These are phyloP conservation scores for Sylvia atricapilla DNA, from an alignment of 2,113 vertebrate species.

Conservation along the genomic window DNA sequence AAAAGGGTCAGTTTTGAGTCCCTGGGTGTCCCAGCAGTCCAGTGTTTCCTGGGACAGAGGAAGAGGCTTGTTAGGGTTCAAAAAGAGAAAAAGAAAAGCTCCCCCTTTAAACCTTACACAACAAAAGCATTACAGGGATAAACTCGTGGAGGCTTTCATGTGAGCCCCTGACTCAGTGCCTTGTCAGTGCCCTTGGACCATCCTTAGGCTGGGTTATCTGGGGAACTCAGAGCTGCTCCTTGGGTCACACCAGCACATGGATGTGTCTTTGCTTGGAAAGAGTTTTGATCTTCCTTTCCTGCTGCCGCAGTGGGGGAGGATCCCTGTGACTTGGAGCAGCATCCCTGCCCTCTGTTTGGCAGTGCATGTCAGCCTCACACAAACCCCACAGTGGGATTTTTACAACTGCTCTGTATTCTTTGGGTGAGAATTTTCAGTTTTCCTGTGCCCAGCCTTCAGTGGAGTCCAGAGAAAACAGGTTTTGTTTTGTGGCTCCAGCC, in stretches of 20 bases:
- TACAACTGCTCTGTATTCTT: not conserved
- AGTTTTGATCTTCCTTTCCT: not conserved
- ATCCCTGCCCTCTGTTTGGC: not conserved
- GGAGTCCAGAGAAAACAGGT: not conserved
- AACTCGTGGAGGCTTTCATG: not conserved
- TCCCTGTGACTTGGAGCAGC: not conserved
- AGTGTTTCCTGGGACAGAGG: not conserved
- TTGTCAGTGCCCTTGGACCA: not conserved
- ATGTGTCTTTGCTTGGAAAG: not conserved
- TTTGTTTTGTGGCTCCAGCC: not conserved
- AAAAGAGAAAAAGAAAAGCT: not conserved
- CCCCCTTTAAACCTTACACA: not conserved
- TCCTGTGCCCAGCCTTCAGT: not conserved
- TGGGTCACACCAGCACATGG: not conserved
- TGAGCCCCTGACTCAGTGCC: not conserved
- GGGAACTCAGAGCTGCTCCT: not conserved
- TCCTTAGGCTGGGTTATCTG: accelerated
- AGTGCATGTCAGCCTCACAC: not conserved
- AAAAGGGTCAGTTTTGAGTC: not conserved
- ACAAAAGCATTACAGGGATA: not conserved
- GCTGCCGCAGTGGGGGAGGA: not conserved
- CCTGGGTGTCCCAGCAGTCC: not conserved
- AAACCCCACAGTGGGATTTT: not conserved
- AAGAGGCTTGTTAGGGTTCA: not conserved
- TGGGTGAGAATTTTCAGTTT: not conserved